A percentile compares a stretch with the other conserved stretches of the same genome.
Evolutionary conservation across 2,888 invertebrate species (phyloP).

Genomic region (Chymomyza caudatula): DNA sequence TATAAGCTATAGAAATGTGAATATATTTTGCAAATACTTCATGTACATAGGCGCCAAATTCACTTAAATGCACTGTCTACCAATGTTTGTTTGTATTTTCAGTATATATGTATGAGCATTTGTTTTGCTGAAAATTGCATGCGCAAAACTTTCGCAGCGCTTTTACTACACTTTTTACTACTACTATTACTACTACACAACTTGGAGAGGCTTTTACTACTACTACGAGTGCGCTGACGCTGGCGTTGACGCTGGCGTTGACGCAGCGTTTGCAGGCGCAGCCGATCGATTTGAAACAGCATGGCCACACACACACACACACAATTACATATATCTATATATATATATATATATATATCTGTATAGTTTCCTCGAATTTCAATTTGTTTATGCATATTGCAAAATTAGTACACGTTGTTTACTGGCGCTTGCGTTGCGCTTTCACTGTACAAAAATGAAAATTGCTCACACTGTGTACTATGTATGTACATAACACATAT

Average conservation of each 20-base stretch:
- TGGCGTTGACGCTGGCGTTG: not conserved
- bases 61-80: not conserved
- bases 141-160: not conserved
- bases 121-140: not conserved
- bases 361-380: not conserved
- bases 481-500: not conserved
- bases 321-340: not conserved
- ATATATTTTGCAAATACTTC: not conserved
- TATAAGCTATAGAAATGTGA: no score
- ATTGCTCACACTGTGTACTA: not conserved
- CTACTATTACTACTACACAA: not conserved
- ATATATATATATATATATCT: not conserved
- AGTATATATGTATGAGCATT: not conserved
- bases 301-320: not conserved
- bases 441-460: not conserved
- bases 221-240: not conserved
- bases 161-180: not conserved
- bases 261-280: not conserved
- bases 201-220: not conserved
- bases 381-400: not conserved
- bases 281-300: not conserved
- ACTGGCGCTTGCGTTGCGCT: not conserved
- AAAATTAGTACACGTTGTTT: not conserved
- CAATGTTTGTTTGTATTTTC: not conserved
- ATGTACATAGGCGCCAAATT: not conserved